Base-by-base conservation (phyloP, 2,113 vertebrate species). In the Blennius ocellaris region DNA sequence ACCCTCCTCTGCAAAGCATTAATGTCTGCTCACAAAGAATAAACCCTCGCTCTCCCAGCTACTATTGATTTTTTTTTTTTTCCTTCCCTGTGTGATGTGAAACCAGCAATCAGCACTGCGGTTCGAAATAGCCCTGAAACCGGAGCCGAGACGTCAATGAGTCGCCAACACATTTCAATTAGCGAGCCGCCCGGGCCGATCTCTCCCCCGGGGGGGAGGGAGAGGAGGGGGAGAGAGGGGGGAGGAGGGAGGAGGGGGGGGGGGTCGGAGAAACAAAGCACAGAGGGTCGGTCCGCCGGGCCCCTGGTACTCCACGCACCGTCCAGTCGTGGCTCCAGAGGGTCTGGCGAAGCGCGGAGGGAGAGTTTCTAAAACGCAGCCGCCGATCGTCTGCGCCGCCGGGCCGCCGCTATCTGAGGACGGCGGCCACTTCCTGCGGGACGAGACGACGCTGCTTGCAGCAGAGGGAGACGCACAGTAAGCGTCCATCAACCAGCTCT, bases 131-230 rank as follows among this genome's bases (percentile, higher is more conserved):
- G 92, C 94, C 87, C 92, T 93, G 93, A 93, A 95, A 94, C 93
- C 73, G 89, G 93, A 95, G 94, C 92, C 69, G 84, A 94, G 94
- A 92, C 94, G 91, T 94, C 92, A 93, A 95, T 90, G 93, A 94
- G 94, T 95, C 93, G 94, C 92, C 93, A 94, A 94, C 94, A 95
- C 95, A 93, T 94, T 95, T 95, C 95, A 96, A 96, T 96, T 96
- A 95, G 93, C 84, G 88, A 90, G 93, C 93, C 93, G 93, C 90
- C 92, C 88, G 54, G 88, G 92, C 91, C 89, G 90, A 94, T 94
- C 90, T 93, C 90, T 94, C 93, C 93, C 93, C 86, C 37, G 93
- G 84, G 93, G 93, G n/a, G n/a, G n/a, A n/a, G n/a, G n/a, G n/a
- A n/a, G n/a, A n/a, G n/a, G n/a, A n/a, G n/a, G n/a, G n/a, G n/a